These are phyloP conservation scores for Bettongia penicillata DNA, from an alignment of 2,113 vertebrate species.

Conservation along the genomic window DNA sequence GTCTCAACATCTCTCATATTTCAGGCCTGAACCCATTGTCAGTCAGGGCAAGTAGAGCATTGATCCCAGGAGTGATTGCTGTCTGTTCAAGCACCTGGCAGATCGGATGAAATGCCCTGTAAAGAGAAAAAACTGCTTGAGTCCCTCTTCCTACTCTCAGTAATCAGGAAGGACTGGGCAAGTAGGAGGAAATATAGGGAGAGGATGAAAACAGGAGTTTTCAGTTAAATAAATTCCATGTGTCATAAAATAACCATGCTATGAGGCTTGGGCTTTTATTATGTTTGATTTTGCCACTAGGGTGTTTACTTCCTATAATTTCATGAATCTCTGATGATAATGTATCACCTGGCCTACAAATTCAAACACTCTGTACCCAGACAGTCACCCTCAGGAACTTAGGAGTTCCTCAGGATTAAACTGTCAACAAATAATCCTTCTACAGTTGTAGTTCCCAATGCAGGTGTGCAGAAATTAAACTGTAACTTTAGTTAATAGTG, in stretches of 20 bases:
- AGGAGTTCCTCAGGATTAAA: constrained; percentile 51
- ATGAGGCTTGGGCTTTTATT: constrained; percentile 59
- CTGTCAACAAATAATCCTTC: constrained; percentile 34
- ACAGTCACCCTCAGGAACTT: constrained; percentile 59
- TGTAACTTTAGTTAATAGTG: neutral
- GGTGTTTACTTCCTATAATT: constrained; percentile 74
- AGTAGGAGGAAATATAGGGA: constrained; percentile 26
- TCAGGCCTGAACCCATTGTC: neutral
- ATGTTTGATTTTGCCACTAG: constrained; percentile 72
- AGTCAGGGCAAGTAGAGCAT: neutral
- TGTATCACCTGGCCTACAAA: constrained; percentile 46
- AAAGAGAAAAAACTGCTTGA: neutral
- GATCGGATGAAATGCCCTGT: neutral
- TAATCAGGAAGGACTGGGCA: neutral
- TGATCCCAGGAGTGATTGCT: neutral
- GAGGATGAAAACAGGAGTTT: constrained; percentile 54
- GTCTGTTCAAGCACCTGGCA: neutral
- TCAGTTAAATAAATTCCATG: constrained; percentile 67
- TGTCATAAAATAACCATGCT: constrained; percentile 61
- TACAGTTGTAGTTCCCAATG: constrained; percentile 34
- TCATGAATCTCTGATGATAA: constrained; percentile 72
- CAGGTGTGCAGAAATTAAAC: neutral
- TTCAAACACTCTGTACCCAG: constrained; percentile 66
- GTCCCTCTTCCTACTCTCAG: neutral
- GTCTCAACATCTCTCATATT: constrained; percentile 18